Percentiles rank a stretch among this genome's conserved stretches.
These are phyloP conservation scores for Equus przewalskii DNA, from an alignment of 2,113 vertebrate species.

Conservation along the genomic window DNA sequence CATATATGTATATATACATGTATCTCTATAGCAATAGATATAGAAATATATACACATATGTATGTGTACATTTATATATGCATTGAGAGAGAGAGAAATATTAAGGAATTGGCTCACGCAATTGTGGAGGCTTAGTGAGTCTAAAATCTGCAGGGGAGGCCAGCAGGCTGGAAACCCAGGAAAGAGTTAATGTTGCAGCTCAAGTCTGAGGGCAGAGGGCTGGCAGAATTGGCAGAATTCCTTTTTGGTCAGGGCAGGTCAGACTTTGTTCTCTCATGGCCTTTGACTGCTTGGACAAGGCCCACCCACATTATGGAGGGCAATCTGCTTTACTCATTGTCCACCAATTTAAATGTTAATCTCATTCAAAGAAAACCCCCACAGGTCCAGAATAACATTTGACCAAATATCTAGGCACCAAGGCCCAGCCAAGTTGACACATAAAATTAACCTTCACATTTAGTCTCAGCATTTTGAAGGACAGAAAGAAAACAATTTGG, in stretches of 20 bases:
- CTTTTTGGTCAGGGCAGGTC: background rate
- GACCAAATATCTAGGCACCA: background rate
- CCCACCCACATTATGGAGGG: background rate
- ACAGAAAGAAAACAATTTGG: background rate
- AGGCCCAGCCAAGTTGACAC: background rate
- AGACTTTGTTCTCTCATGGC: background rate
- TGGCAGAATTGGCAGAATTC: background rate
- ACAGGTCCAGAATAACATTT: background rate
- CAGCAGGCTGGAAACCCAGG: background rate
- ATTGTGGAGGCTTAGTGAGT: background rate
- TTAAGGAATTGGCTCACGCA: background rate
- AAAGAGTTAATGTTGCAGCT: background rate
- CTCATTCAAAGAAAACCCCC: background rate
- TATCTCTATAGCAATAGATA: background rate
- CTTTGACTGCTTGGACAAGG: background rate
- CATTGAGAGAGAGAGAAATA: background rate
- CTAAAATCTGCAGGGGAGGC: too few species aligned
- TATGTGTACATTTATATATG: too few species aligned
- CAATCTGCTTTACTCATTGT: background rate
- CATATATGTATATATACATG: background rate
- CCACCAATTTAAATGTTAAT: background rate
- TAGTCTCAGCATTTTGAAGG: background rate
- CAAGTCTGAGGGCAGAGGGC: background rate
- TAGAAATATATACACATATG: background rate
- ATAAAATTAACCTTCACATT: background rate